Evolutionary conservation across 2,888 invertebrate species (phyloP), one percentile per base, ranked within the genome.

Genomic region (Cephus pulcher): DNA sequence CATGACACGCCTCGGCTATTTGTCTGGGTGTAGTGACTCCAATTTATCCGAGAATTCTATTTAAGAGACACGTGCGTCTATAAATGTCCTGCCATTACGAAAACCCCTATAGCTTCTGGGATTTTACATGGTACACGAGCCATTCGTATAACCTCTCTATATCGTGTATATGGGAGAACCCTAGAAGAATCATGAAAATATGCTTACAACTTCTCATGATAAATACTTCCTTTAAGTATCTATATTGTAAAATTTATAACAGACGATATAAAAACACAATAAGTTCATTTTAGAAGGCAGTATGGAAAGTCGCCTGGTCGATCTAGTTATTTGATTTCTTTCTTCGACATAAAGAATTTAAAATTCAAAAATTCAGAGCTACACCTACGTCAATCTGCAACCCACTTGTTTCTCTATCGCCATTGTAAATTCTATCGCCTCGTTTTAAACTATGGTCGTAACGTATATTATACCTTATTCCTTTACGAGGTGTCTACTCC

Each of bases 31-130:
- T 37, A 71, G 56, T 30, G 75, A 70, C 40, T 40, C 40, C 69
- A 76, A 78, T 78, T 78, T 75, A 78, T 78, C 70, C 75, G n/a
- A 33, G 32, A n/a, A 78, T 75, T 78, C 75, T 78, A 75, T 78
- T 70, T 70, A 4, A 30, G 56, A 69, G 78, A 78, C 78, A 75
- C 15, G 40, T 56, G 33, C 32, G 69, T 78, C 75, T 78, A 78
- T 33, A 75, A 78, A 78, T 68, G 77, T 77, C 70, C 37, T 70
- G 33, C 75, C 77, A 69, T 77, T 75, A 77, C 69, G 70, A 77
- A 75, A 77, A 75, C 74, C 74, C 35, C 75, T 75, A 56, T 75
- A 56, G 78, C 75, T 75, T 71, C 75, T n/a, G 75, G 75, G 70
- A 78, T 78, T 70, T 78, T 78, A 70, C 37, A 71, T 37, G 71